These are phyloP conservation scores for Campopleginae sp. DNA, from an alignment of 2,888 invertebrate genomes.

Conservation along the genomic window DNA sequence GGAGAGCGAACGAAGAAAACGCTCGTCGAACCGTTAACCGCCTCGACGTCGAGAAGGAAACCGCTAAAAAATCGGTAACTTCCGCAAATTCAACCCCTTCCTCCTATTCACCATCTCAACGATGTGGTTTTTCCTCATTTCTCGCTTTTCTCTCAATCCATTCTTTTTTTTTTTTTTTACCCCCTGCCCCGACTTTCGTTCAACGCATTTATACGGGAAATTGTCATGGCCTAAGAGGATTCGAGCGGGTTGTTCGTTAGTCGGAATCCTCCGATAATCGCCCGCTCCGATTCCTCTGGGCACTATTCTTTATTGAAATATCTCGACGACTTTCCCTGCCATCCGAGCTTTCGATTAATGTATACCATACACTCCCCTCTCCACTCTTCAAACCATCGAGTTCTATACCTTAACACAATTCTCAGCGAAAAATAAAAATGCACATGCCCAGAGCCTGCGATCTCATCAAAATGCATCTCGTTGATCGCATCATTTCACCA, in stretches of 20 bases:
- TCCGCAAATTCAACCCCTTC: constrained; percentile 52
- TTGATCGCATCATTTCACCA: constrained; percentile 27
- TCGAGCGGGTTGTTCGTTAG: constrained; percentile 52
- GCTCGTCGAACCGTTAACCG: constrained; percentile 64
- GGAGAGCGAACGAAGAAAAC: constrained; percentile 49
- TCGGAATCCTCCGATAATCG: constrained; percentile 45
- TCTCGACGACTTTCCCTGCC: constrained; percentile 25
- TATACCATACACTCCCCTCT: background rate
- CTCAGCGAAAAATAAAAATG: background rate
- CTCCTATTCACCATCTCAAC: constrained; percentile 33
- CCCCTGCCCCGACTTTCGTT: constrained; percentile 7
- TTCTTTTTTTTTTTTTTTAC: constrained; percentile 1
- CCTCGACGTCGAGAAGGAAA: constrained; percentile 51
- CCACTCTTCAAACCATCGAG: background rate
- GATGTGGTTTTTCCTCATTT: constrained; percentile 33
- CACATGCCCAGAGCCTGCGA: constrained; percentile 66
- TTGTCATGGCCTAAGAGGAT: constrained; percentile 23
- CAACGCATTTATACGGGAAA: constrained; percentile 21
- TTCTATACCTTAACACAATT: background rate
- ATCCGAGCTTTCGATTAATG: constrained; percentile 1
- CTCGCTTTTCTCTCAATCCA: constrained; percentile 2
- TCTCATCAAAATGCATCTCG: constrained; percentile 73
- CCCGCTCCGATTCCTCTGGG: constrained; percentile 45
- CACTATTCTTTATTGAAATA: constrained; percentile 54
- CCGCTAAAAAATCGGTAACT: constrained; percentile 56